Evolutionary conservation across 2,888 invertebrate species (phyloP).

Genomic region (Cryptus armator): DNA sequence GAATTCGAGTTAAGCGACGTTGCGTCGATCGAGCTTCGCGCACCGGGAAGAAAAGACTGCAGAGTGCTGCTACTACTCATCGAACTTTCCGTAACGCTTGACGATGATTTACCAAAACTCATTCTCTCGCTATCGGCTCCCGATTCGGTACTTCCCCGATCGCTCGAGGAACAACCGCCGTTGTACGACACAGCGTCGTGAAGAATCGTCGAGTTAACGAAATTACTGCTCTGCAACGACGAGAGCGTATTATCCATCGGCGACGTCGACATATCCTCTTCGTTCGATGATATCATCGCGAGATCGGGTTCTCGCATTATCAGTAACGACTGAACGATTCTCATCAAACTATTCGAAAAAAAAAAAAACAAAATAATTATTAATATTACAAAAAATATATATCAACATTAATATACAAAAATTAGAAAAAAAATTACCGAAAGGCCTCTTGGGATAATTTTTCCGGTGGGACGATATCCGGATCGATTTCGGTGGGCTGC

Average conservation of each 20-base stretch:
- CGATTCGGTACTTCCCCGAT: conserved; percentile 72
- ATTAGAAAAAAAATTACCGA: conserved; percentile 75
- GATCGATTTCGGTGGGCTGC: conserved; percentile 80
- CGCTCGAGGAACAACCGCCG: conserved; percentile 71
- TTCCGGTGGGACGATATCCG: conserved; percentile 87
- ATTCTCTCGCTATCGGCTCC: conserved; percentile 72
- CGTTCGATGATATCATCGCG: conserved; percentile 79
- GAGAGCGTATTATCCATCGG: conserved; percentile 51
- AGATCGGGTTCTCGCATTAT: conserved; percentile 89
- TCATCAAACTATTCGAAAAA: conserved; percentile 78
- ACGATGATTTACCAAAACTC: conserved; percentile 66
- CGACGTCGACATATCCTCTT: conserved; percentile 59
- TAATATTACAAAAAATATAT: background rate
- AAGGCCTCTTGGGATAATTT: conserved; percentile 90
- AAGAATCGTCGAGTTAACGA: conserved; percentile 74
- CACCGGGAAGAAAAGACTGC: conserved; percentile 74
- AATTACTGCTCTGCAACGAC: conserved; percentile 70
- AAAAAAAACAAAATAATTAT: background rate
- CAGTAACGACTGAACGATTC: conserved; percentile 89
- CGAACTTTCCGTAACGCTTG: conserved; percentile 52
- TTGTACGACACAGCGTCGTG: conserved; percentile 68
- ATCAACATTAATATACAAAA: background rate
- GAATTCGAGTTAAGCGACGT: conserved; percentile 78
- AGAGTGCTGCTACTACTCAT: conserved; percentile 65
- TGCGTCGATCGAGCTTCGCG: conserved; percentile 80